Percentiles rank a stretch among this genome's conserved stretches.
phyloP scores from a whole-genome alignment of 1,140 invertebrate species.

The Mamestra configurata region DNA sequence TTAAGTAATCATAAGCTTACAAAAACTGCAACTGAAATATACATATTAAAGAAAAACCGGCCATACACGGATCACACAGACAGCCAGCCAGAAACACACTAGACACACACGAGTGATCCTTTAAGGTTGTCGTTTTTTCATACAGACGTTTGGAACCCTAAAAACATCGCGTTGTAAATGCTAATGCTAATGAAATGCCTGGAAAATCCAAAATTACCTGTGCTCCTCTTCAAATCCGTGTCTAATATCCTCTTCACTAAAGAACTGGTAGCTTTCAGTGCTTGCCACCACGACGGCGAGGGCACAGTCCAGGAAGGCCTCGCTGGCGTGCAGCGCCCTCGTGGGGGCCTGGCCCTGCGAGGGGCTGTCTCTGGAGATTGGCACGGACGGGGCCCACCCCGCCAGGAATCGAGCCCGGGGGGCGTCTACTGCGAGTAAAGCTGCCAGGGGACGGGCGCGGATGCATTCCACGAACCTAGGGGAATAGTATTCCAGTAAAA shows the following conservation, averaged over 20 bases:
- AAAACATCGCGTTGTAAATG: too few relatives aligned
- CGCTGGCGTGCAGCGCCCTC: slow-evolving; percentile 91
- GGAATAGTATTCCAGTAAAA: not conserved
- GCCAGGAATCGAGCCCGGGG: slow-evolving; percentile 90
- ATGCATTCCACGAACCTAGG: slow-evolving; percentile 89
- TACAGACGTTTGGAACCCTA: too few relatives aligned
- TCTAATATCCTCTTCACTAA: slow-evolving; percentile 92
- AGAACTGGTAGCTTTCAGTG: slow-evolving; percentile 93
- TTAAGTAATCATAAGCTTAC: too few relatives aligned
- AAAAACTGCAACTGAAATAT: too few relatives aligned
- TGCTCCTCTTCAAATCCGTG: slow-evolving; percentile 94
- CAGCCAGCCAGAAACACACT: too few relatives aligned
- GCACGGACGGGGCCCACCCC: slow-evolving; percentile 88
- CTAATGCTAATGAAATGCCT: too few relatives aligned
- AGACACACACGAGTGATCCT: too few relatives aligned
- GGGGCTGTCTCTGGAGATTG: slow-evolving; percentile 90
- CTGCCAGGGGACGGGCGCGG: slow-evolving; percentile 89
- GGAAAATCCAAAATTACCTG: slow-evolving; percentile 69
- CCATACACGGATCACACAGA: too few relatives aligned
- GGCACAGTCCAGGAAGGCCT: slow-evolving; percentile 91
- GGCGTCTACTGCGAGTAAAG: slow-evolving; percentile 90
- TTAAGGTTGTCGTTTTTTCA: too few relatives aligned
- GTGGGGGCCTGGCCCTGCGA: slow-evolving; percentile 89
- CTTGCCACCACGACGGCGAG: slow-evolving; percentile 92
- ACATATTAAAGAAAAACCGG: too few relatives aligned